Conservation (phyloP, 2,888 invertebrate genomes). For the Globia sparganii region DNA sequence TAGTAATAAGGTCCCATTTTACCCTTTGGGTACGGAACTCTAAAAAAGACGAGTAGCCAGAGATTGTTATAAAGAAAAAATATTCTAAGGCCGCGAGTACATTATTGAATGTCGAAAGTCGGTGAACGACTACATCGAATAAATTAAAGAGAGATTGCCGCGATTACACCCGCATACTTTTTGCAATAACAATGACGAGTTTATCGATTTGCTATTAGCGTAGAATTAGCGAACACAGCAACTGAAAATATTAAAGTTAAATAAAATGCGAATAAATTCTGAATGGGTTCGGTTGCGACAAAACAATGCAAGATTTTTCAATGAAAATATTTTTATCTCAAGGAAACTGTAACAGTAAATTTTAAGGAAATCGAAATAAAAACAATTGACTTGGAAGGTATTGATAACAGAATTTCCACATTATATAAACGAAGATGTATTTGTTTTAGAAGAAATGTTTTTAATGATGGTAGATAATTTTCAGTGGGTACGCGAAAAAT, state of each 20-base stretch:
- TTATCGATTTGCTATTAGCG: constrained; percentile 49
- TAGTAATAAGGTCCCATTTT: not conserved
- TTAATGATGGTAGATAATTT: not conserved
- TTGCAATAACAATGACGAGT: constrained; percentile 39
- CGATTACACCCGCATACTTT: constrained; percentile 70
- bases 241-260: constrained; percentile 8
- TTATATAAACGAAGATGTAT: not conserved
- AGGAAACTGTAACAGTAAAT: not conserved
- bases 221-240: constrained; percentile 27
- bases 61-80: constrained; percentile 48
- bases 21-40: not conserved
- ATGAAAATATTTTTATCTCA: not conserved
- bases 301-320: constrained; percentile 9
- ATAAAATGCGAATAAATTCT: constrained; percentile 9
- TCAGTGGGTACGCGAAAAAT: not conserved
- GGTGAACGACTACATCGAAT: constrained; percentile 30
- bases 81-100: constrained; percentile 46
- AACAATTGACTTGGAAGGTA: not conserved
- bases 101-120: constrained; percentile 55
- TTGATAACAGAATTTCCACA: not conserved
- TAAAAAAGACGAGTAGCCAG: constrained; percentile 55
- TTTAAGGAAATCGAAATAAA: not conserved
- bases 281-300: not conserved
- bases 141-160: constrained; percentile 55
- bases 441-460: not conserved